Conservation (phyloP, 2,113 vertebrate genomes). For the Oncorhynchus kisutch region DNA sequence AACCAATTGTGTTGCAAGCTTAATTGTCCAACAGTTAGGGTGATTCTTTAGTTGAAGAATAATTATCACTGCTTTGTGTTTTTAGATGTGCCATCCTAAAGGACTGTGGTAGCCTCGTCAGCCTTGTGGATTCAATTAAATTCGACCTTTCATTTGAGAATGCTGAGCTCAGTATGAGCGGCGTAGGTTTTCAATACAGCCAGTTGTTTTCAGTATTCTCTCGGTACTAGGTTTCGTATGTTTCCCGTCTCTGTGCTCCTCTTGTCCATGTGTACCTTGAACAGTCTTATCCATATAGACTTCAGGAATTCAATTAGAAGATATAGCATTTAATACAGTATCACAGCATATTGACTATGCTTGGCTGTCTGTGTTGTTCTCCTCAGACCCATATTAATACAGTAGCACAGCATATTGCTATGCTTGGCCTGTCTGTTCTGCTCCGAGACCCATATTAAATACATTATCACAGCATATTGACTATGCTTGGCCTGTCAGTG, state of each 20-base stretch:
- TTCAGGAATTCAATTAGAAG: constrained; percentile 47
- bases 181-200: constrained; percentile 1
- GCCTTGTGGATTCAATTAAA: constrained; percentile 12
- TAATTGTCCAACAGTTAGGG: constrained; percentile 35
- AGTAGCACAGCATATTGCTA: too few species aligned
- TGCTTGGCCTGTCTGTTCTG: too few species aligned
- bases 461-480: too few species aligned
- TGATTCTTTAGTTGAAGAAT: constrained; percentile 23
- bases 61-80: constrained; percentile 29
- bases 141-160: neutral
- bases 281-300: constrained; percentile 45
- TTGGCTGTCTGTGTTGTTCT: too few species aligned
- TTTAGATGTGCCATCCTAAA: constrained; percentile 44
- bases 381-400: too few species aligned
- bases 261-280: constrained; percentile 37
- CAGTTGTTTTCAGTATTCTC: constrained; percentile 1
- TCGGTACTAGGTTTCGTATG: constrained; percentile 5
- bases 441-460: too few species aligned
- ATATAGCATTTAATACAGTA: constrained; percentile 12
- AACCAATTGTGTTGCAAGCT: constrained; percentile 51
- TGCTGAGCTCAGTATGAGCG: neutral
- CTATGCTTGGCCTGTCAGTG: too few species aligned
- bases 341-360: too few species aligned
- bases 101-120: constrained; percentile 44
- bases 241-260: constrained; percentile 24